A percentile compares a stretch with the other conserved stretches of the same genome.
phyloP scores from a whole-genome alignment of 2,113 vertebrate species.

The Bubo bubo region DNA sequence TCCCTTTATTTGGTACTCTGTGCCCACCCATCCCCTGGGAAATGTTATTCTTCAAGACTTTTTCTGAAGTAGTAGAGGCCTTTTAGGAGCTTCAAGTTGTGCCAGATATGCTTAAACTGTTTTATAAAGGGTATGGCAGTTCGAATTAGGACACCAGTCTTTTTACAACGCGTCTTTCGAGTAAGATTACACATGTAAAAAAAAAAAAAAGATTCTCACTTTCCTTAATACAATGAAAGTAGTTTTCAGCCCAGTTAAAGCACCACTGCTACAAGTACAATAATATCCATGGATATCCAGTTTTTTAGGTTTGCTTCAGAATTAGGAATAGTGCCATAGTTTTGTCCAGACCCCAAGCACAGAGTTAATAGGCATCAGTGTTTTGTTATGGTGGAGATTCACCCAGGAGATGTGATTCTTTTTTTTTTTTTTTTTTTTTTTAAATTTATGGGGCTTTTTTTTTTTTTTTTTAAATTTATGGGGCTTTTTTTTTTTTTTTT shows the following conservation, averaged over 20 bases:
- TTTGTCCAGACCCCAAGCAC: neutral
- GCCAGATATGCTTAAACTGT: neutral
- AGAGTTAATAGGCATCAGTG: neutral
- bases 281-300: neutral
- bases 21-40: neutral
- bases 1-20: neutral
- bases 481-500: too few relatives aligned
- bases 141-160: neutral
- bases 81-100: neutral
- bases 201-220: neutral
- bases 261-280: neutral
- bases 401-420: neutral
- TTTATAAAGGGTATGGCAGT: neutral
- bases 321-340: neutral
- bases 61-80: neutral
- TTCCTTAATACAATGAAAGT: neutral
- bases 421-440: too few relatives aligned
- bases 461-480: neutral
- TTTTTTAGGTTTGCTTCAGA: neutral
- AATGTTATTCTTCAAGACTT: neutral
- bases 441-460: neutral
- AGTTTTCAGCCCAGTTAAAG: conserved; percentile 11
- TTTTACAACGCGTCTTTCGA: neutral
- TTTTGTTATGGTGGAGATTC: neutral
- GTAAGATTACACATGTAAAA: neutral